phyloP scores from a whole-genome alignment of 2,888 invertebrate genomes.

The Chaitophorus viminalis region DNA sequence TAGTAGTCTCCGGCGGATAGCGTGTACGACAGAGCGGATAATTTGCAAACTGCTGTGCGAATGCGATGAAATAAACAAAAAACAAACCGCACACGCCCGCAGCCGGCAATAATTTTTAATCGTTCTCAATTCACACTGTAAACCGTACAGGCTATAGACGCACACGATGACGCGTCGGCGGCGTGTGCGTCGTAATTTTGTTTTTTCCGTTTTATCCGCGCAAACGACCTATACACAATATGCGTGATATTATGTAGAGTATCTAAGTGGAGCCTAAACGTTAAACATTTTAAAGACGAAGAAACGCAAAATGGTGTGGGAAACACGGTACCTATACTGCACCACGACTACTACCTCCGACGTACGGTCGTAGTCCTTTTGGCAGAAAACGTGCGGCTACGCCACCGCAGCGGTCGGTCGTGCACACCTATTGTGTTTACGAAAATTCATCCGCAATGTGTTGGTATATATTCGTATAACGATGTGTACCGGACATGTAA shows the following conservation, averaged over 20 bases:
- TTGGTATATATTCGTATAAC: no score
- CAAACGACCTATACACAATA: neutral
- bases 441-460: neutral
- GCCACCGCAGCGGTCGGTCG: no score
- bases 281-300: neutral
- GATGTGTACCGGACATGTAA: no score
- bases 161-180: neutral
- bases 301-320: neutral
- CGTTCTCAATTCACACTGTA: neutral
- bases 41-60: no score
- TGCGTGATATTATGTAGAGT: neutral
- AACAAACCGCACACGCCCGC: neutral
- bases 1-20: neutral
- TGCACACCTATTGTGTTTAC: neutral
- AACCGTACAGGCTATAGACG: no score
- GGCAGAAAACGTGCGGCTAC: no score
- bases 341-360: no score
- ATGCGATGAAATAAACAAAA: neutral
- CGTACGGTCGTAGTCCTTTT: no score
- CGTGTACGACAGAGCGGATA: neutral
- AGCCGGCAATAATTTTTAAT: neutral
- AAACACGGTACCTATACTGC: no score
- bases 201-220: neutral
- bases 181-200: neutral
- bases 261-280: neutral